Percentiles rank a stretch among this genome's conserved stretches.
phyloP scores from a whole-genome alignment of 2,113 vertebrate species.

The Eonycteris spelaea region DNA sequence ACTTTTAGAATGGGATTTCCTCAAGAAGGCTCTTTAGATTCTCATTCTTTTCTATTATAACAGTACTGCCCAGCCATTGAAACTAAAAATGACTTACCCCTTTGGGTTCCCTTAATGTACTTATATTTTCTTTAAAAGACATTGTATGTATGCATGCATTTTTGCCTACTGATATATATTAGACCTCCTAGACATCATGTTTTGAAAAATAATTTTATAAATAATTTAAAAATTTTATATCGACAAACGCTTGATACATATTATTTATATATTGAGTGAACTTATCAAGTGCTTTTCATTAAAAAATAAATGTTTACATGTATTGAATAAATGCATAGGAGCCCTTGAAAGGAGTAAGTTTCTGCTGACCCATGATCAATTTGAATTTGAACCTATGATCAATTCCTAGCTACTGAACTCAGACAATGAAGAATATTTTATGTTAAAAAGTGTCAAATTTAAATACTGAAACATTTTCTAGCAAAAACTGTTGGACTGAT shows the following conservation, averaged over 20 bases:
- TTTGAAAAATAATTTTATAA: background rate
- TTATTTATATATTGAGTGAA: background rate
- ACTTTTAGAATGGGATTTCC: background rate
- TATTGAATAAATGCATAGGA: background rate
- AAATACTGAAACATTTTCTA: background rate
- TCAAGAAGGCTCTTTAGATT: background rate
- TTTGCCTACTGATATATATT: background rate
- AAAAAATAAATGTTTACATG: background rate
- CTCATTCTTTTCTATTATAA: background rate
- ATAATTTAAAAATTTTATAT: background rate
- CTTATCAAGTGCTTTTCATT: background rate
- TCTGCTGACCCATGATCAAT: background rate
- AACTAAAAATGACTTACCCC: background rate
- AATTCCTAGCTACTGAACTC: background rate
- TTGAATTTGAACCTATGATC: background rate
- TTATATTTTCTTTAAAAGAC: background rate
- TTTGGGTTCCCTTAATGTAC: background rate
- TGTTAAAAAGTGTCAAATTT: background rate
- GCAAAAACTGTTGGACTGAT: background rate
- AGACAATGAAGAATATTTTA: background rate
- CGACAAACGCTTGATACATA: background rate
- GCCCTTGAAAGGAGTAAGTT: background rate
- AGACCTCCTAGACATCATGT: background rate
- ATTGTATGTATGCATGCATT: background rate
- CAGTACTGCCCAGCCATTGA: background rate